Evolutionary conservation across 2,888 invertebrate genomes (phyloP).

Genomic region (Ceriagrion tenellum): DNA sequence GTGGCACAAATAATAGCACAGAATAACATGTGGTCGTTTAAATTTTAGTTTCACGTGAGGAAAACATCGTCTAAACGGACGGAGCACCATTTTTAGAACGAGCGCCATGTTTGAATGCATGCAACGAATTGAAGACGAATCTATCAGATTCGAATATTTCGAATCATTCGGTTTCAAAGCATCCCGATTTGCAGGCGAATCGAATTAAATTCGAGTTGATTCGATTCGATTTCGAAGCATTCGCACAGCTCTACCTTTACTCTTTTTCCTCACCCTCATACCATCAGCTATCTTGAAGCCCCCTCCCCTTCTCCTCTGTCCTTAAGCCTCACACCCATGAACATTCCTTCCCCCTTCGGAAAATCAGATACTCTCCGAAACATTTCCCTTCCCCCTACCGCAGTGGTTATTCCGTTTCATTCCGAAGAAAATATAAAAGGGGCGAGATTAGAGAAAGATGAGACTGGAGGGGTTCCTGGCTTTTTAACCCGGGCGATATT

Average conservation of each 20-base stretch:
- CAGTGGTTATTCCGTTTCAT: neutral
- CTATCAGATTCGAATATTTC: too few relatives aligned
- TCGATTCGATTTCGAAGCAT: too few relatives aligned
- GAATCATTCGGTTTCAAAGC: too few relatives aligned
- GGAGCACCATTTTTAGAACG: too few relatives aligned
- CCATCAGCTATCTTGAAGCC: neutral
- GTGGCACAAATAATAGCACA: too few relatives aligned
- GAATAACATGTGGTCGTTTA: too few relatives aligned
- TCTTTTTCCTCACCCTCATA: neutral
- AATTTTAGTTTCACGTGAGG: too few relatives aligned
- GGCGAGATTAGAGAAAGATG: constrained; percentile 3
- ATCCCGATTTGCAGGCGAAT: too few relatives aligned
- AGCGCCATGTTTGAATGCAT: too few relatives aligned
- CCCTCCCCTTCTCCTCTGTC: neutral
- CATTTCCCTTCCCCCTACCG: neutral
- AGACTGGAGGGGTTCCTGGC: neutral
- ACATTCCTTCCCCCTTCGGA: neutral
- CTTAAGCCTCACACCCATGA: neutral
- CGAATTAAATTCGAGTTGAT: too few relatives aligned
- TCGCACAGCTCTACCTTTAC: neutral
- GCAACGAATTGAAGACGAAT: too few relatives aligned
- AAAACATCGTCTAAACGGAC: too few relatives aligned
- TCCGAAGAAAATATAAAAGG: constrained; percentile 20
- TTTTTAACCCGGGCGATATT: neutral
- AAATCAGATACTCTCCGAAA: neutral